phyloP scores from a whole-genome alignment of 2,113 vertebrate genomes.

The Porphyrio hochstetteri region DNA sequence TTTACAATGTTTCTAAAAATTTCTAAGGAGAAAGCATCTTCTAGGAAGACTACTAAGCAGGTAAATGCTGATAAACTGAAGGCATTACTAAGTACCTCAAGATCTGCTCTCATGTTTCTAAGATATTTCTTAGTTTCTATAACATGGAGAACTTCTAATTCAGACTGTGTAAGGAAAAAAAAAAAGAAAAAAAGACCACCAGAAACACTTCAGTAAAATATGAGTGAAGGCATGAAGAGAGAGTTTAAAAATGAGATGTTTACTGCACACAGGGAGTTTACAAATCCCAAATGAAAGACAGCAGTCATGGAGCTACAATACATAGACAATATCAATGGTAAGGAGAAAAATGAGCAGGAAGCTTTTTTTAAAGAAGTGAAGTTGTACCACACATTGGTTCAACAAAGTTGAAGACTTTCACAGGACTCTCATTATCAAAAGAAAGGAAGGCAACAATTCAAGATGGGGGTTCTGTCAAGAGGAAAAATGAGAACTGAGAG shows the following conservation, averaged over 20 bases:
- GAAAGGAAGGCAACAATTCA: background rate
- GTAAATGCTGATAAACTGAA: background rate
- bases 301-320: background rate
- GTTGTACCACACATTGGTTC: background rate
- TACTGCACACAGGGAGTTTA: conserved; percentile 4
- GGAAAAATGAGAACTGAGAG: background rate
- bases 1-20: background rate
- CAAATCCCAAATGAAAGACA: conserved; percentile 33
- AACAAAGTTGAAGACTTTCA: background rate
- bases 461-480: background rate
- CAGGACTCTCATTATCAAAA: background rate
- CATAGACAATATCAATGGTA: background rate
- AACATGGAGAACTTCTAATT: background rate
- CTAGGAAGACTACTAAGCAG: background rate
- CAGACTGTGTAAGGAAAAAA: background rate
- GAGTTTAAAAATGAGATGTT: conserved; percentile 3
- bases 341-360: background rate
- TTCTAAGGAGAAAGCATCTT: background rate
- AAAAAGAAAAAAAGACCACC: background rate
- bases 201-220: background rate
- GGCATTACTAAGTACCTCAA: background rate
- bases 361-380: background rate
- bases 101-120: background rate
- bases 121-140: background rate
- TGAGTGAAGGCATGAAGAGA: background rate